Percentiles rank a stretch among this genome's conserved stretches.
phyloP scores from a whole-genome alignment of 2,797 vertebrate genomes.

The Ciconia nigra region DNA sequence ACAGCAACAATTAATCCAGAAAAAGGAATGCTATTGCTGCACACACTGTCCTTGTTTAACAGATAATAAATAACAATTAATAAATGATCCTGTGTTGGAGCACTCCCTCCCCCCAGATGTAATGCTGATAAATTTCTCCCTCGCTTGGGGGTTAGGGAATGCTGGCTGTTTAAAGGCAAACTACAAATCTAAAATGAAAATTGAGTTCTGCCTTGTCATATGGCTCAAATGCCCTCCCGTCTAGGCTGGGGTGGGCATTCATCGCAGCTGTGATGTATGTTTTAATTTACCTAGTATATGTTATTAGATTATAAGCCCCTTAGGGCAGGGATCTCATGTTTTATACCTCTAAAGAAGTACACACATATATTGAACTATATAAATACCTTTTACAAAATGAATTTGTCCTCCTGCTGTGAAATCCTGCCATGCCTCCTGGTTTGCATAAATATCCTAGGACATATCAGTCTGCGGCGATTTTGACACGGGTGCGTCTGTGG shows the following conservation, averaged over 20 bases:
- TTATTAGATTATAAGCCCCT: constrained; percentile 66
- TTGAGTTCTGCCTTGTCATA: constrained; percentile 68
- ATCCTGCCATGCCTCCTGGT: constrained; percentile 52
- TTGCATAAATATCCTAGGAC: constrained; percentile 52
- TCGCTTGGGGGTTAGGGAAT: constrained; percentile 44
- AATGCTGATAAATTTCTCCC: constrained; percentile 60
- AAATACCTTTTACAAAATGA: constrained; percentile 69
- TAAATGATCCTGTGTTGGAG: constrained; percentile 59
- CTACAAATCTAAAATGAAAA: constrained; percentile 69
- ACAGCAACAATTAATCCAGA: constrained; percentile 64
- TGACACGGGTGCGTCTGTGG: background rate
- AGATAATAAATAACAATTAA: constrained; percentile 75
- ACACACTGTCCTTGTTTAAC: constrained; percentile 63
- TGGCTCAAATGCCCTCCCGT: constrained; percentile 47
- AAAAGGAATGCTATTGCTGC: constrained; percentile 51
- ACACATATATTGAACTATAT: constrained; percentile 67
- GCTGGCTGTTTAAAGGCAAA: constrained; percentile 59
- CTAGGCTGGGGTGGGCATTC: constrained; percentile 51
- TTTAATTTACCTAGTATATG: constrained; percentile 68
- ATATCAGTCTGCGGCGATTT: background rate
- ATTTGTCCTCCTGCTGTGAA: constrained; percentile 69
- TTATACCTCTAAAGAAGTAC: constrained; percentile 64
- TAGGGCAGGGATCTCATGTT: constrained; percentile 58
- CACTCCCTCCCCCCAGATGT: constrained; percentile 52
- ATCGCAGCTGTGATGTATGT: constrained; percentile 45